Evolutionary conservation across 1,140 invertebrate genomes (phyloP), one percentile per base, ranked within the genome.

Genomic region (Drosophila miranda): DNA sequence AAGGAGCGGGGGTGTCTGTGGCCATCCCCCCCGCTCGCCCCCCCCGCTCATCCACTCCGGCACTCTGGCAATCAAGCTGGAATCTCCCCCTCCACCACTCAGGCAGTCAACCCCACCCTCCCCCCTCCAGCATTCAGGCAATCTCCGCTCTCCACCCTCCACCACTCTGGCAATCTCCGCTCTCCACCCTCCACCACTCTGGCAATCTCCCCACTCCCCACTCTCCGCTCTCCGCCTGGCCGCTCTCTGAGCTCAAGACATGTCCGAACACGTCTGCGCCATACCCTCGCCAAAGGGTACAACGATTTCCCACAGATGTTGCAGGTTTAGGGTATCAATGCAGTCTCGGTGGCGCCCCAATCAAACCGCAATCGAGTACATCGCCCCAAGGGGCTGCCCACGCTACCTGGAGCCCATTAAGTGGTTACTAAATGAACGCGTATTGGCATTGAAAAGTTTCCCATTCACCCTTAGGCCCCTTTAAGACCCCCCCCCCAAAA

Each of bases 321-420:
- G 19, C 19, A 2, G 1, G 19, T 19, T 19, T 19, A 19, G 34
- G 9, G 11, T 38, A 38, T 38, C 34, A 38, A 38, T 38, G 34
- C 70, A 54, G 56, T 19, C 56, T 30, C 14, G 5, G 38, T n/a
- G 45, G 26, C 34, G 62, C 49, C 51, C 58, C 55, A 64, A 54
- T 64, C 74, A 75, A 75, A 75, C 53, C 60, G 60, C 61, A 54
- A 75, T 66, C 66, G 50, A 58, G 23, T 4, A 23, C 4, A 6
- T 6, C 0, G 23, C 19, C 19, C 19, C 19, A 19, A 19, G 16
- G 16, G 16, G 16, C 0, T 16, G 16, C 0, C 16, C 1, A 16
- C 16, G 0, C 16, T 16, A 19, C 23, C 23, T 5, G 34, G 34
- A 13, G 34, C 13, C 4, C 0, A 38, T 9, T 9, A 3, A 9